Conservation (phyloP, 2,113 vertebrate genomes). For the Chamaea fasciata region DNA sequence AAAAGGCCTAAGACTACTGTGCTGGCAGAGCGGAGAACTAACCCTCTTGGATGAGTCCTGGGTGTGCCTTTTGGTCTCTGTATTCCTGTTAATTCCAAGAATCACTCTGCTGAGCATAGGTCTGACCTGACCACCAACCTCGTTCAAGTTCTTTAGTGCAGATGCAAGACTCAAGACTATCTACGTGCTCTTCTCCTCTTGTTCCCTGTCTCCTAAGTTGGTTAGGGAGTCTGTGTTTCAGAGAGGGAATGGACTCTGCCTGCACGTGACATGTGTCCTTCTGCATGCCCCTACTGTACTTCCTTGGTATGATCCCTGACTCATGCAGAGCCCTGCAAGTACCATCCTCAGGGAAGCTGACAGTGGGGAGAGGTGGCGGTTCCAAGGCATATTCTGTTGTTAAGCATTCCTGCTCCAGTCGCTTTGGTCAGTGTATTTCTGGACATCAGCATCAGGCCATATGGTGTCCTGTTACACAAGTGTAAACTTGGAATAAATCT, state of each 20-base stretch:
- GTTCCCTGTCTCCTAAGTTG: background rate
- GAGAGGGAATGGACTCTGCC: background rate
- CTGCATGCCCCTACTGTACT: background rate
- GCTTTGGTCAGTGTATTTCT: conserved; percentile 11
- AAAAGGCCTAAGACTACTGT: background rate
- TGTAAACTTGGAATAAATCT: background rate
- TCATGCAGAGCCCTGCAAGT: background rate
- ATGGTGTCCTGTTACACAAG: background rate
- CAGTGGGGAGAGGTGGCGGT: background rate
- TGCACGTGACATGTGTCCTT: background rate
- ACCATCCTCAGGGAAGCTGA: background rate
- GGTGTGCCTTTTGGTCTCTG: background rate
- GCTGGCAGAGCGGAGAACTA: background rate
- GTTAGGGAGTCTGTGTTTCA: background rate
- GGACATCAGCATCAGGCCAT: background rate
- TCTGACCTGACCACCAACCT: background rate
- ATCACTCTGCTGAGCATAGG: background rate
- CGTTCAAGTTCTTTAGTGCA: background rate
- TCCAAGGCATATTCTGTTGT: background rate
- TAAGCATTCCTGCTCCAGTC: background rate
- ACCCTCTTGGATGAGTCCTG: background rate
- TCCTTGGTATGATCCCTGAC: background rate
- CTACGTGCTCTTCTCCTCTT: background rate
- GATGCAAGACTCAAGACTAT: background rate
- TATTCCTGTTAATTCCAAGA: background rate